Base-by-base conservation (phyloP, 1,140 invertebrate genomes). In the Popillia japonica region DNA sequence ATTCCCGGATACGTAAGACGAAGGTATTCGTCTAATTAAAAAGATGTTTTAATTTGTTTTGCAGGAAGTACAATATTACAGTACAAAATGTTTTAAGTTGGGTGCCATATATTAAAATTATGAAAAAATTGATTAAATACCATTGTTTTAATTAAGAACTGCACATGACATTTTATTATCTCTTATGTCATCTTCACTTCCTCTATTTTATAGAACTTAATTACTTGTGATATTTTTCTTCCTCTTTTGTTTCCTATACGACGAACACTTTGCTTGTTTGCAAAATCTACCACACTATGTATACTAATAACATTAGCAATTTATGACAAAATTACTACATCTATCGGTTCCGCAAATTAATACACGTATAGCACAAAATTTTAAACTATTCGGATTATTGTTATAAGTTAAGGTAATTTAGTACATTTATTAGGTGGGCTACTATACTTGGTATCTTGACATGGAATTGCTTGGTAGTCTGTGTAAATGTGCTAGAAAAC, bases 211-310 rank as follows among this genome's bases (percentile, higher is more conserved):
- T 34, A 22, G 22, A 68, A 68, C 61, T 68, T 68, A 68, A 68
- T 27, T 27, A 34, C 22, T 68, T 68, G 61, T 68, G 61, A 68
- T 68, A 68, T 68, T 68, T 20, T 61, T 61, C 8, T 61, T 61
- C 7, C 8, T 68, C n/a, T 23, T 68, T 68, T 27, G 20, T 9
- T 34, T 68, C 27, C 61, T 68, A 68, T 14, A 27, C 10, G 61
- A 68, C 14, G 59, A 2, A 61, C 11, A 27, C 9, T 10, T 34
- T 34, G 14, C 17, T 55, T 20, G n/a, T 55, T 17, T 0, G 17
- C 17, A n/a, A 55, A 55, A 55, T 11, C 10, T 55, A 55, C 14
- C 14, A 55, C 14, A 55, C 48, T n/a, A 17, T 55, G 0, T 55
- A 55, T n/a, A n/a, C 27, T 34, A 2, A 34, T 34, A 34, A 34